Evolutionary conservation across 2,113 vertebrate genomes (phyloP).

Genomic region (Formicarius rufipectus): DNA sequence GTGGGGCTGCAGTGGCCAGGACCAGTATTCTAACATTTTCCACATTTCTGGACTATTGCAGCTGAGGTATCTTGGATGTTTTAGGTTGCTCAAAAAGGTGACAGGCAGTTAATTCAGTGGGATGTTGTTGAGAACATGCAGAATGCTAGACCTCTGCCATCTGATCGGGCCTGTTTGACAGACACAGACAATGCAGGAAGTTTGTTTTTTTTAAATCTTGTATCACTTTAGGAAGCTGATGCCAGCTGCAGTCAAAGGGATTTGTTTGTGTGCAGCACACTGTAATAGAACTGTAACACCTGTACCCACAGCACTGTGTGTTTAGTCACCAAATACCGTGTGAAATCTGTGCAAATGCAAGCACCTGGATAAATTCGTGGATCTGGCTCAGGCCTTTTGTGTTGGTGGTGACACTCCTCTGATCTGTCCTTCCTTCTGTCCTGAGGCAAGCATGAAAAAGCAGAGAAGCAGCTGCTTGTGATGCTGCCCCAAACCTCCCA

Average conservation of each 20-base stretch:
- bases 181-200: neutral
- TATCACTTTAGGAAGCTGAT: neutral
- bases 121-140: neutral
- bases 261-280: neutral
- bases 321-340: neutral
- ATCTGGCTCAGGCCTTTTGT: neutral
- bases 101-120: neutral
- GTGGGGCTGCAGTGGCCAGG: neutral
- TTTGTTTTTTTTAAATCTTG: neutral
- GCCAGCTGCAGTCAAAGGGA: neutral
- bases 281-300: neutral
- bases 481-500: neutral
- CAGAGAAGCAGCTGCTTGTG: neutral
- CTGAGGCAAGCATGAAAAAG: neutral
- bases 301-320: neutral
- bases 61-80: neutral
- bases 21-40: neutral
- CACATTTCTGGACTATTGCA: neutral
- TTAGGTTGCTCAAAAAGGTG: neutral
- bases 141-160: neutral
- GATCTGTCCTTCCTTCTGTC: neutral
- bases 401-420: neutral
- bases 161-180: neutral
- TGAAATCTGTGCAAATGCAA: neutral
- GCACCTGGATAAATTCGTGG: neutral